A percentile compares a stretch with the other conserved stretches of the same genome.
Evolutionary conservation across 2,888 invertebrate species (phyloP).

Genomic region (Hypena proboscidalis): DNA sequence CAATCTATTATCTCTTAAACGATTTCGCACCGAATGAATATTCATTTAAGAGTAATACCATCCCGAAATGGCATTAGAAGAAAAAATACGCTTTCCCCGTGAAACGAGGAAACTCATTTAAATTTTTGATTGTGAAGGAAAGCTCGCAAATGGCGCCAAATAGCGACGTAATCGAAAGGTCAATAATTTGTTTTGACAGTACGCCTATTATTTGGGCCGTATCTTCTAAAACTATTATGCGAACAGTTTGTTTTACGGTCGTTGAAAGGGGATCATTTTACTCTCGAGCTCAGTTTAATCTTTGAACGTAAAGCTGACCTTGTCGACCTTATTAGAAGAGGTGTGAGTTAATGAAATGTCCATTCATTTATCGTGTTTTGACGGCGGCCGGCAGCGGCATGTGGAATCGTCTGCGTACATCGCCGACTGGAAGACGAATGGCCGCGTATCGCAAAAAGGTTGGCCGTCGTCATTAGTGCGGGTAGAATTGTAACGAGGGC

Average conservation of each 20-base stretch:
- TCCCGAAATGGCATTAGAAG: conserved; percentile 76
- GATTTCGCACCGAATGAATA: conserved; percentile 82
- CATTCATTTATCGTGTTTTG: conserved; percentile 55
- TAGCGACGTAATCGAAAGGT: conserved; percentile 64
- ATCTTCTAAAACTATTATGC: conserved; percentile 20
- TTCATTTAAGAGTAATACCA: conserved; percentile 81
- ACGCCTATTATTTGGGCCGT: conserved; percentile 36
- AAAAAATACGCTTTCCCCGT: conserved; percentile 66
- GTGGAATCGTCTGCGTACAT: conserved; percentile 67
- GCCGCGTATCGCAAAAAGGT: conserved; percentile 75
- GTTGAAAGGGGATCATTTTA: conserved; percentile 4
- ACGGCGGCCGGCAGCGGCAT: conserved; percentile 47
- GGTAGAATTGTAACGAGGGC: conserved; percentile 66
- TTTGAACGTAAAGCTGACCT: conserved; percentile 32
- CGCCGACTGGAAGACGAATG: conserved; percentile 76
- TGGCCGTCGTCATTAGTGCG: conserved; percentile 72
- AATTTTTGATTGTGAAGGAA: conserved; percentile 80
- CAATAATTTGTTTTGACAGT: conserved; percentile 58
- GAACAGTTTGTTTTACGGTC: background rate
- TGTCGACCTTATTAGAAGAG: conserved; percentile 28
- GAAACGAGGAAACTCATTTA: conserved; percentile 77
- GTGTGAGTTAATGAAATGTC: conserved; percentile 37
- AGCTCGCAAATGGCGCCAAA: conserved; percentile 57
- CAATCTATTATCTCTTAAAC: conserved; percentile 82
- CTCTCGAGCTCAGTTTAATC: background rate